A percentile compares a stretch with the other conserved stretches of the same genome.
Conservation (phyloP, 2,888 invertebrate species). For the Emmelina monodactyla region DNA sequence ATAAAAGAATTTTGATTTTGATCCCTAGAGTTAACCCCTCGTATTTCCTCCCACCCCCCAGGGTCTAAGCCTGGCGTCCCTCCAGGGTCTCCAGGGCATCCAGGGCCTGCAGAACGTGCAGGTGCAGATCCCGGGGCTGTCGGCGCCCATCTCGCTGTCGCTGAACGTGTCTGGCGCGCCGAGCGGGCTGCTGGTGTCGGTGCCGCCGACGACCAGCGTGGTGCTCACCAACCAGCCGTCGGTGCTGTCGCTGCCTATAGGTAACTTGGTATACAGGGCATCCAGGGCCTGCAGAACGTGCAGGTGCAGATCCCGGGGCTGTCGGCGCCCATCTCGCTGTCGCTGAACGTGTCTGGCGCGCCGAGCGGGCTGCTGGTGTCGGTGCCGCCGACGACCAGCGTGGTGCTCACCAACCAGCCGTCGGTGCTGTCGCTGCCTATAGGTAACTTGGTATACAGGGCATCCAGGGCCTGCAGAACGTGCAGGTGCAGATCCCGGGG, state of each 20-base stretch:
- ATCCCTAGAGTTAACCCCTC: too few species aligned
- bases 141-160: conserved; percentile 85
- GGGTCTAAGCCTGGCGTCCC: conserved; percentile 77
- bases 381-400: conserved; percentile 65
- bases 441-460: conserved; percentile 73
- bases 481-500: conserved; percentile 84
- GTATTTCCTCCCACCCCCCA: too few species aligned
- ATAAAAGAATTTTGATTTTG: too few species aligned
- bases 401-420: conserved; percentile 59
- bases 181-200: conserved; percentile 72
- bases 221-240: conserved; percentile 63
- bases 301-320: conserved; percentile 86
- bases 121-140: conserved; percentile 83
- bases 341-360: conserved; percentile 75
- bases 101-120: conserved; percentile 82
- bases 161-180: conserved; percentile 75
- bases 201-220: conserved; percentile 63
- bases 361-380: conserved; percentile 72
- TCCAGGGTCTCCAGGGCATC: conserved; percentile 78
- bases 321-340: conserved; percentile 84
- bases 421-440: conserved; percentile 70
- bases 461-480: conserved; percentile 80
- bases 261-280: conserved; percentile 73
- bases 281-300: conserved; percentile 80
- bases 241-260: conserved; percentile 69